Base-by-base conservation (phyloP, 2,888 invertebrate genomes). In the Galerucella pusilla region DNA sequence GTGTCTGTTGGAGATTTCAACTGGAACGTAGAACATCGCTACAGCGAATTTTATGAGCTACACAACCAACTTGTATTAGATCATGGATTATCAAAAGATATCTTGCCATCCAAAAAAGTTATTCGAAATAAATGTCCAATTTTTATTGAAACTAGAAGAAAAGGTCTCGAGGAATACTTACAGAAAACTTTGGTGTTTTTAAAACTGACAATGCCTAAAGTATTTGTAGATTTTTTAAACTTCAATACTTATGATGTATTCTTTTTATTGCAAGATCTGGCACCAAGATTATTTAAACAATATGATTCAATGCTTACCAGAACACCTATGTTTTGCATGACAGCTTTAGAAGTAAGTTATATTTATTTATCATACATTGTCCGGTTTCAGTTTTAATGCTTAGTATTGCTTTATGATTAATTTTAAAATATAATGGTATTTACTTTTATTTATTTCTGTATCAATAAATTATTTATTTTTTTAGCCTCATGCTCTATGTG, bases 71-170 rank as follows among this genome's bases (percentile, higher is more conserved):
- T 97, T n/a, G 93, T 95, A 0, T 86, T 90, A 3, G 94, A 95
- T 82, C 94, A 95, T 87, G 94, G 94, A 68, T 92, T 96, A 4
- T 92, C 94, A 9, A 96, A 94, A 85, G 96, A 95, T 83, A 90
- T 96, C 75, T 88, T 98, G 16, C 98, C 98, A 12, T 97, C 97
- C 0, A 98, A 99, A 88, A 97, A 97, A 89, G 90, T 96, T 4
- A 93, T 97, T 82, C 94, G 97, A 1, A 97, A 97, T 85, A 95
- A 94, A 87, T 94, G 95, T 78, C 95, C 96, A 0, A 90, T 92
- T 73, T 98, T 99, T 85, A 90, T 99, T 1, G 95, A 96, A 84
- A 94, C 93, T 83, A 91, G 98, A 71, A 91, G 95, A 75, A 90
- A 91, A 78, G 95, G 93, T 16, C 88, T 98, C 59, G 94, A 96